Base-by-base conservation (phyloP, 2,113 vertebrate species). In the Ammodytes dubius region DNA sequence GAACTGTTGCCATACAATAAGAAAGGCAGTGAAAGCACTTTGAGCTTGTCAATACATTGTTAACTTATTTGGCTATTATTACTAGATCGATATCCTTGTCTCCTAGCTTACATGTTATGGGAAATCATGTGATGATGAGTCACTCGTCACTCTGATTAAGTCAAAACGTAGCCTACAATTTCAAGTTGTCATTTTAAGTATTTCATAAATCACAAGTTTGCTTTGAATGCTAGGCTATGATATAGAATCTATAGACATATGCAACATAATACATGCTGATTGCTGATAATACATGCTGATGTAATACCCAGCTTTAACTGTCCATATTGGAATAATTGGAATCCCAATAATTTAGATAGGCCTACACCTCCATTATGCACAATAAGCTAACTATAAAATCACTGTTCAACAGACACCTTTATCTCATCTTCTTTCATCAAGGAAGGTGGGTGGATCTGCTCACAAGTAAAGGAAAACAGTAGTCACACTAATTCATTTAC, bases 401-500 rank as follows among this genome's bases (percentile, higher is more conserved):
- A 40, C 15, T 54, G 50, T 39, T 42, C 9, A 7, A 46, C 2
- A 35, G 11, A 65, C 19, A 13, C 17, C 2, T 40, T 39, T 60
- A 45, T 65, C 56, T 65, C 27, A 12, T 79, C 63, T 49, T 27
- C 40, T 54, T 35, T 59, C 61, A 49, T 64, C 12, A 19, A 45
- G 64, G 60, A 57, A 69, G 60, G 11, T 70, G 42, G 64, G 74
- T 77, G 70, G 74, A 46, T 68, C 42, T 77, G 40, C 67, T 72
- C 76, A 60, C 70, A 72, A 74, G 52, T 72, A 54, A 77, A 46
- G 7, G 5, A 57, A 86, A 76, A 76, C 70, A 64, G 70, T 66
- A 43, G 69, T 76, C 84, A 27, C 40, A 50, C 79, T 87, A 72
- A 87, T 89, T 89, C n/a, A 89, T 88, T 88, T 81, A 67, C 67